A percentile compares a stretch with the other conserved stretches of the same genome.
Evolutionary conservation across 2,113 vertebrate species (phyloP).

Genomic region (Semicossyphus pulcher): DNA sequence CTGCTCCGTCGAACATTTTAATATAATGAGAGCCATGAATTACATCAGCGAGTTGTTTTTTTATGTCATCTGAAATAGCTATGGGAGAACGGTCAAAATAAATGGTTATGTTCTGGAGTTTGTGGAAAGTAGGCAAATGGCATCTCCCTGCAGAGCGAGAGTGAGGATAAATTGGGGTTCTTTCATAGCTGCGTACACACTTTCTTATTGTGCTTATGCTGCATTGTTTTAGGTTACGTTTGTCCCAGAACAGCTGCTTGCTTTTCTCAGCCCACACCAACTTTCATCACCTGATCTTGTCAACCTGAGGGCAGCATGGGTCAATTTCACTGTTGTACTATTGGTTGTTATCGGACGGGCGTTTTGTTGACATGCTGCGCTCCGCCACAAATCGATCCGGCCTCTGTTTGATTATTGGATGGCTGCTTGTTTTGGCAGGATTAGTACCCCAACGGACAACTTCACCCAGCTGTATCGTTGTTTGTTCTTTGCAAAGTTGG

Average conservation of each 20-base stretch:
- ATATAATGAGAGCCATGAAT: slow-evolving; percentile 12
- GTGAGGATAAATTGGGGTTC: slow-evolving; percentile 50
- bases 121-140: slow-evolving; percentile 45
- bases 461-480: background rate
- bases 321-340: slow-evolving; percentile 60
- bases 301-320: slow-evolving; percentile 24
- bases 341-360: slow-evolving; percentile 33
- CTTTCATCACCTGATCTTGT: slow-evolving; percentile 9
- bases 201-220: slow-evolving; percentile 49
- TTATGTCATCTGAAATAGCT: background rate
- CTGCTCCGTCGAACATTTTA: slow-evolving; percentile 25
- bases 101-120: slow-evolving; percentile 25
- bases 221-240: slow-evolving; percentile 48
- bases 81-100: slow-evolving; percentile 10
- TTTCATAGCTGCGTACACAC: slow-evolving; percentile 40
- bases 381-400: slow-evolving; percentile 56
- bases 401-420: slow-evolving; percentile 71
- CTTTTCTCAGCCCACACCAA: slow-evolving; percentile 16
- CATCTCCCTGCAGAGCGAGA: slow-evolving; percentile 39
- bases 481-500: slow-evolving; percentile 34
- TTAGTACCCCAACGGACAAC: slow-evolving; percentile 30
- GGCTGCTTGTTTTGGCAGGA: slow-evolving; percentile 64
- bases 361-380: slow-evolving; percentile 65
- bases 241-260: slow-evolving; percentile 49
- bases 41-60: background rate